A percentile compares a stretch with the other conserved stretches of the same genome.
These are phyloP conservation scores for Pyrochroa serraticornis DNA, from an alignment of 2,888 invertebrate species.

Conservation along the genomic window DNA sequence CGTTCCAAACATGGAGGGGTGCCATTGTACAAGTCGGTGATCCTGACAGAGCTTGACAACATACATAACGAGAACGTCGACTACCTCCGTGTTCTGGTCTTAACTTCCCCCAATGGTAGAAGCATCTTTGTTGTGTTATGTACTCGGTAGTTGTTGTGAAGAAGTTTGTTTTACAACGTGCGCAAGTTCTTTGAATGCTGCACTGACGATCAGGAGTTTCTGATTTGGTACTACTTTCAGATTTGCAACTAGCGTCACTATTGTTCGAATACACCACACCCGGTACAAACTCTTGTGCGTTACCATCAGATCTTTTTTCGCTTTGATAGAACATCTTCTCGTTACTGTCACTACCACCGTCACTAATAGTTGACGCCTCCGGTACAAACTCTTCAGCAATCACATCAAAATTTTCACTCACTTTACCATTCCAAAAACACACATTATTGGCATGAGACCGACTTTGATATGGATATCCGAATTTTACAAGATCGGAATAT, in stretches of 20 bases:
- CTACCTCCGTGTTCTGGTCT: slow-evolving; percentile 50
- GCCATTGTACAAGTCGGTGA: slow-evolving; percentile 70
- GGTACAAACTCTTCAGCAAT: too few relatives aligned
- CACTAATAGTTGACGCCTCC: too few relatives aligned
- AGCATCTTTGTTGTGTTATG: slow-evolving; percentile 74
- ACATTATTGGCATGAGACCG: too few relatives aligned
- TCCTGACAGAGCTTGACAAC: slow-evolving; percentile 64
- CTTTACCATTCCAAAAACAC: too few relatives aligned
- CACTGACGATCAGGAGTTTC: neutral
- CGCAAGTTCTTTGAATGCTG: slow-evolving; percentile 61
- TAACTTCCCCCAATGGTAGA: slow-evolving; percentile 88
- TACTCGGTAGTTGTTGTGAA: slow-evolving; percentile 75
- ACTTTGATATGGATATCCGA: too few relatives aligned
- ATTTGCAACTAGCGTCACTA: slow-evolving; percentile 20
- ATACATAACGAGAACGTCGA: slow-evolving; percentile 58
- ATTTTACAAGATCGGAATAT: too few relatives aligned
- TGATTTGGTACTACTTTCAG: slow-evolving; percentile 46
- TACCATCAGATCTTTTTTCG: too few relatives aligned
- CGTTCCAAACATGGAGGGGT: slow-evolving; percentile 79
- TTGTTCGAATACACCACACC: slow-evolving; percentile 19
- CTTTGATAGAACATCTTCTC: too few relatives aligned
- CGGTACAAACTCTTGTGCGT: slow-evolving; percentile 73
- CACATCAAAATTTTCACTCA: too few relatives aligned
- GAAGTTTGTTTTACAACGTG: slow-evolving; percentile 76
- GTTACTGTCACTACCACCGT: too few relatives aligned